Base-by-base conservation (phyloP, 1,140 invertebrate genomes). In the Drosophila murphyi region DNA sequence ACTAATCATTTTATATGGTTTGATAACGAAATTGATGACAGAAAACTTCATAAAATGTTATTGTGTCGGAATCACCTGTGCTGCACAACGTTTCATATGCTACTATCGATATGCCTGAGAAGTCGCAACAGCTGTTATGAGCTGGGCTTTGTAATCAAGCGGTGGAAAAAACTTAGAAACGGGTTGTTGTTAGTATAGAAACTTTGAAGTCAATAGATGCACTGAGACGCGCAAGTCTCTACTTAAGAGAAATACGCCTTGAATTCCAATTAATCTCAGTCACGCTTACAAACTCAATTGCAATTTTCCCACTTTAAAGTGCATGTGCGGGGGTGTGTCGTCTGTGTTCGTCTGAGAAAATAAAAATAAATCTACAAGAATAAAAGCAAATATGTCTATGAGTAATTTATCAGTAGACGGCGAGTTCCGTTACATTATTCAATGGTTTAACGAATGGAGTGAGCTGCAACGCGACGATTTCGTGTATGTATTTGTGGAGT, bases 391-490 rank as follows among this genome's bases (percentile, higher is more conserved):
- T 8, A 92, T 92, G 91, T 87, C 88, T 48, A 85, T 87, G 77
- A 83, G 74, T 55, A 92, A 91, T 80, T 75, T 92, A 74, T 90
- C 87, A 62, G 73, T 90, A 41, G 95, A 96, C 85, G 95, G 95
- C 5, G 96, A 97, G 92, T 92, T 97, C 57, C 94, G 96, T 54
- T 97, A 97, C 90, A 93, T 97, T 60, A 92, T 96, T 37, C 95
- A 96, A 90, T 98, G 97, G 97, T 98, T 98, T 92, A 94, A 95
- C 82, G 96, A 97, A 91, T 98, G 97, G 95, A 97, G 96, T 88
- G 96, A 97, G 79, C 94, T 97, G 93, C 97, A 98, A 92, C 94
- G 96, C 59, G 95, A 95, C 69, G 97, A 98, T 91, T 98, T 98
- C 92, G 82, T 98, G 37, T 95, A 95, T 28, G 94, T 97, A 59